Base-by-base conservation (phyloP, 2,113 vertebrate genomes). In the Gorsachius goisagi region DNA sequence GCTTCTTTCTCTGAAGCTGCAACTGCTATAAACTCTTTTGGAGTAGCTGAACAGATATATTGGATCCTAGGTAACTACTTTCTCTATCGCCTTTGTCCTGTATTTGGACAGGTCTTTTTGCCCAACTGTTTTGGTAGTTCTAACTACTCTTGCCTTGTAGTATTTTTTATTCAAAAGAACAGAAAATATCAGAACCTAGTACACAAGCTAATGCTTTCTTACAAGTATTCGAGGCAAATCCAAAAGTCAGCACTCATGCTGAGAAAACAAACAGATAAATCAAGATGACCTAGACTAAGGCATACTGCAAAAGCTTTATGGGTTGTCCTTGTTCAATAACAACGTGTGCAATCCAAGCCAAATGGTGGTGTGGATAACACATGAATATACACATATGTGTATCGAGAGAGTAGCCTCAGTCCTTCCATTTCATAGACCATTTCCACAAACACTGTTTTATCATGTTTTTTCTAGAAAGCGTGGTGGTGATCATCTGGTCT, bases 381-480 rank as follows among this genome's bases (percentile, higher is more conserved):
- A 2, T 0, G 6, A 10, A 37, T 41, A 4, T 17, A 2, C 1
- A 2, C 24, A 9, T 11, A 1, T 27, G 12, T 49, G 15, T 35
- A 14, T 0, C 8, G 2, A 45, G 5, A 56, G 4, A 68, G 28
- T 9, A 47, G 6, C 17, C 56, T 69, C 37, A 16, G 4, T 21
- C 8, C 41, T 82, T 79, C 14, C 2, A 5, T 37, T 78, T 68
- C 30, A 18, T 9, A 58, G 30, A 13, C 6, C 0, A 0, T 53
- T 78, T 71, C 21, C 35, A 62, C 33, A 12, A 17, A 13, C 2
- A 12, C 50, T 28, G 14, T 49, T 83, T 62, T 55, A 27, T 9
- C 0, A 1, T 64, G 20, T 16, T 50, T 49, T 49, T 18, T 9
- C 58, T 78, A 33, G 47, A 60, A 74, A 62, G 49, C 39, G 67